phyloP scores from a whole-genome alignment of 2,888 invertebrate species.

The Ypsolopha sequella region DNA sequence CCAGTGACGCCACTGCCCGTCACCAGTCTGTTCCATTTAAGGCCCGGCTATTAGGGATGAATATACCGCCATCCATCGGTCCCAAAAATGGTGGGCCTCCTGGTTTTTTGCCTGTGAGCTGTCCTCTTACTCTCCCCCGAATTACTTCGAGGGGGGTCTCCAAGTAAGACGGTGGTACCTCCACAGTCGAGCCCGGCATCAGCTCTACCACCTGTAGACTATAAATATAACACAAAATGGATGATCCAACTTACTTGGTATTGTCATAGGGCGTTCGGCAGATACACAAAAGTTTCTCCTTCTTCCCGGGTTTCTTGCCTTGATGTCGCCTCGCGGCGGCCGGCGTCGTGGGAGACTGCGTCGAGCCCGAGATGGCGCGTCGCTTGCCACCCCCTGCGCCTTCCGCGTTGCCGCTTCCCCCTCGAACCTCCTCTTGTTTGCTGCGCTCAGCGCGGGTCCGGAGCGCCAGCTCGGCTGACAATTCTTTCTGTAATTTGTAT shows the following conservation, averaged over 20 bases:
- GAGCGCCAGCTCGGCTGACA: constrained; percentile 78
- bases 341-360: constrained; percentile 30
- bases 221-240: too few relatives aligned
- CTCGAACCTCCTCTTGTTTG: constrained; percentile 77
- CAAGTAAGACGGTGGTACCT: too few relatives aligned
- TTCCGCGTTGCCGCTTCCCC: constrained; percentile 46
- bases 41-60: too few relatives aligned
- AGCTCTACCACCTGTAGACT: too few relatives aligned
- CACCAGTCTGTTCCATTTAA: too few relatives aligned
- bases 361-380: constrained; percentile 30
- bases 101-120: too few relatives aligned
- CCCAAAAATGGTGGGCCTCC: too few relatives aligned
- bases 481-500: constrained; percentile 75
- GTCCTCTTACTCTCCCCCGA: too few relatives aligned
- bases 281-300: constrained; percentile 89
- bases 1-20: too few relatives aligned
- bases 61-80: too few relatives aligned
- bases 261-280: constrained; percentile 97
- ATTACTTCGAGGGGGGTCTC: too few relatives aligned
- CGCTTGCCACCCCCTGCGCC: constrained; percentile 39
- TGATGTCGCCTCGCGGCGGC: constrained; percentile 15
- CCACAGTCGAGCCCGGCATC: too few relatives aligned
- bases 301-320: constrained; percentile 55
- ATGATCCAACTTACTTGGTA: constrained; percentile 77
- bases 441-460: constrained; percentile 79